Percentiles rank a stretch among this genome's conserved stretches.
These are phyloP conservation scores for Drosophila athabasca DNA, from an alignment of 1,140 invertebrate species.

Conservation along the genomic window DNA sequence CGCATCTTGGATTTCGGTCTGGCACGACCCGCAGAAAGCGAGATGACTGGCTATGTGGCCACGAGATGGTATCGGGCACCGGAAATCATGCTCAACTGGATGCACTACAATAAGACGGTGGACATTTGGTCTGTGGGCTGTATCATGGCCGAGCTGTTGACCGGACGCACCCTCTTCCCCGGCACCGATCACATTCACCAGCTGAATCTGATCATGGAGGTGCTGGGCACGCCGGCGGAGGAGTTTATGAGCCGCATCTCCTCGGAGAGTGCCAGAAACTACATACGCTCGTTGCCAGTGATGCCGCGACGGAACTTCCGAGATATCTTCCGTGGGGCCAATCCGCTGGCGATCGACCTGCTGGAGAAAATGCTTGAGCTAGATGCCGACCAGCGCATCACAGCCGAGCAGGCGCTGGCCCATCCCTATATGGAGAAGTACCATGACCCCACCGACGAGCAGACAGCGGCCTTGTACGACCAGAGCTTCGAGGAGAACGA, in stretches of 20 bases:
- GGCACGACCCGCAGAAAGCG: constrained; percentile 97
- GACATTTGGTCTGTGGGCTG: constrained; percentile 99
- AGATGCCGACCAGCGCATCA: constrained; percentile 96
- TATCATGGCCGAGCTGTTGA: constrained; percentile 98
- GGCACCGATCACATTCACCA: constrained; percentile 99
- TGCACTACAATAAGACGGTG: constrained; percentile 99
- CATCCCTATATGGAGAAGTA: constrained; percentile 95
- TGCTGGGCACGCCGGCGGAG: constrained; percentile 95
- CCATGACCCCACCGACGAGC: constrained; percentile 97
- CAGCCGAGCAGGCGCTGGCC: constrained; percentile 95
- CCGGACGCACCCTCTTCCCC: constrained; percentile 96
- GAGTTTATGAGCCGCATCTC: constrained; percentile 97
- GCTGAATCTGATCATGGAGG: constrained; percentile 97
- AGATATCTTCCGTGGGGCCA: constrained; percentile 95
- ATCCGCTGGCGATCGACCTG: constrained; percentile 96
- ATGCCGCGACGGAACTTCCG: constrained; percentile 96
- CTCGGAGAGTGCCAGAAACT: constrained; percentile 96
- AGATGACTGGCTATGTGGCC: constrained; percentile 99
- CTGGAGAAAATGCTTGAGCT: constrained; percentile 97
- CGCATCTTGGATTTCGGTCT: constrained; percentile 99
- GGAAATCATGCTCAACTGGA: constrained; percentile 99
- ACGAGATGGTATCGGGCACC: constrained; percentile 97
- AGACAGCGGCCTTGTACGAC: constrained; percentile 93
- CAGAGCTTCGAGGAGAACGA: constrained; percentile 98
- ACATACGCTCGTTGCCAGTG: constrained; percentile 95